Conservation (phyloP, 1,140 invertebrate species). For the Paraescarpia echinospica region DNA sequence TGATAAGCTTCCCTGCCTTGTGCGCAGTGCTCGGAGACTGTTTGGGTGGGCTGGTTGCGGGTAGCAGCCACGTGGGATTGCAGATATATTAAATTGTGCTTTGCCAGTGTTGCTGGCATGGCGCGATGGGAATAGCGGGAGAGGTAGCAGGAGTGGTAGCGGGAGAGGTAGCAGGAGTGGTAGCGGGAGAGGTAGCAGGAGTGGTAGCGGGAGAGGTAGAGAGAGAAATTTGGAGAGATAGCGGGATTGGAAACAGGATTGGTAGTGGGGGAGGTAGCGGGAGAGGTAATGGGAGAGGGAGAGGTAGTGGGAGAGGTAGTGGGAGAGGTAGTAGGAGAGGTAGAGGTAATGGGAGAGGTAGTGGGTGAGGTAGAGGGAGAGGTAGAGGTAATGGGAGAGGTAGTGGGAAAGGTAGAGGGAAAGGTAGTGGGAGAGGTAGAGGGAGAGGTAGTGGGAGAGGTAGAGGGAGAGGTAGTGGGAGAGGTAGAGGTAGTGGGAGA, state of each 20-base stretch:
- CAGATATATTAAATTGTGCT: slow-evolving; percentile 1
- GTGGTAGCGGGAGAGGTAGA: not conserved
- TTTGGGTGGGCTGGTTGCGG: not conserved
- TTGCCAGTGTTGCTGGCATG: not conserved
- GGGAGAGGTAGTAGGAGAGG: no score
- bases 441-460: no score
- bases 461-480: no score
- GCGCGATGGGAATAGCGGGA: not conserved
- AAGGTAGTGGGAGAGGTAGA: no score
- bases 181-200: not conserved
- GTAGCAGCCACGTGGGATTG: not conserved
- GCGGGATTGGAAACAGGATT: not conserved
- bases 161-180: not conserved
- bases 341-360: no score
- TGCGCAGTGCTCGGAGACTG: not conserved
- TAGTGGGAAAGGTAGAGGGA: no score
- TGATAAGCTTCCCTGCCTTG: not conserved
- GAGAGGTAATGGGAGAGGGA: not conserved
- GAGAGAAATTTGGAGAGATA: not conserved
- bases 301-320: not conserved
- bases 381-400: no score
- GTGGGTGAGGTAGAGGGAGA: no score
- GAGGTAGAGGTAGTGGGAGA: no score
- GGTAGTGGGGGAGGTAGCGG: not conserved
- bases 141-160: not conserved